Evolutionary conservation across 1,140 invertebrate genomes (phyloP), one percentile per base, ranked within the genome.

Genomic region (Grapholita molesta): DNA sequence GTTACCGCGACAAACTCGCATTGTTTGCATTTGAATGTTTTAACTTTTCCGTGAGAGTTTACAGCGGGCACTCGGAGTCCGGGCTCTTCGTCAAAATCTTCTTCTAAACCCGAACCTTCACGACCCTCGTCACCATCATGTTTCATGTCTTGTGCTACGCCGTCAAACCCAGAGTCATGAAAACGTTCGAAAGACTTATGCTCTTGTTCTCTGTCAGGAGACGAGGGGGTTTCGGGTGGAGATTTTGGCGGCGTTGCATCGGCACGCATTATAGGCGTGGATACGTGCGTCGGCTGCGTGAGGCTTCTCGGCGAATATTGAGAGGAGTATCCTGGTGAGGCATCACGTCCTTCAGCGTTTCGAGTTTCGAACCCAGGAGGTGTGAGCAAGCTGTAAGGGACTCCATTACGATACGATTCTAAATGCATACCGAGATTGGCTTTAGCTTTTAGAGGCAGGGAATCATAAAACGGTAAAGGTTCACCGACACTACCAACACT

Each of bases 1-100:
- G 97, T 98, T 1, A 95, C 94, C 0, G 97, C 95, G 0, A 96
- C 93, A 74, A 96, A 96, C 15, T 95, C 94, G 84, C 99, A 99
- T 57, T 98, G 96, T 82, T 99, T 99, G 92, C 98, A 99, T 78
- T 96, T 95, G 86, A 97, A 97, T 0, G 95, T 95, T 89, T 98
- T 99, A 0, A 97, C 94, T 92, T 97, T 96, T 12, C 96, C 96
- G 70, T 97, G 95, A 0, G 95, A 95, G 79, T 97, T 97, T 3
- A 97, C 94, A 64, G 95, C 94, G 1, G 96, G 95, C 11, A 95
- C 92, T 9, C 94, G 86, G 0, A 96, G 83, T 8, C 93, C 94
- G 3, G 93, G 92, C 64, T 96, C 95, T 15, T 96, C 95, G 30
- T 94, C 92, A 12, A 93, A 94, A 2, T 94, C 94, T 18, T 92